Evolutionary conservation across 2,888 invertebrate species (phyloP).

Genomic region (Ferrisia virgata): DNA sequence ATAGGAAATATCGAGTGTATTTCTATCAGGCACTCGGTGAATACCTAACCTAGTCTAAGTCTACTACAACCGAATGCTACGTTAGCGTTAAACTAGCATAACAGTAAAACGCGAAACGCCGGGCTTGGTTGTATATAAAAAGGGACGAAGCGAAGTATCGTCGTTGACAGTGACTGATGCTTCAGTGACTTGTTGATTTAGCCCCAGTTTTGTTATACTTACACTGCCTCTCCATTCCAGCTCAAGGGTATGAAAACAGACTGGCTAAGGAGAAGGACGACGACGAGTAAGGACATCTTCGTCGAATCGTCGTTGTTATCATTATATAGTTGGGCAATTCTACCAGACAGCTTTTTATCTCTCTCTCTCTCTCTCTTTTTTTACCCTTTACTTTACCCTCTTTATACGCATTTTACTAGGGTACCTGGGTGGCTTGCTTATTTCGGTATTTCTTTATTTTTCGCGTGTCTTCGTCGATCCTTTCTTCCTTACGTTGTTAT

Average conservation of each 20-base stretch:
- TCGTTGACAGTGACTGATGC: constrained; percentile 7
- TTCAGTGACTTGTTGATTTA: constrained; percentile 5
- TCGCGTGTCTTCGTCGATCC: too few species aligned
- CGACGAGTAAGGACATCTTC: not conserved
- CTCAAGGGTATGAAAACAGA: too few species aligned
- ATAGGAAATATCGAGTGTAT: not conserved
- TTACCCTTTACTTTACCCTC: not conserved
- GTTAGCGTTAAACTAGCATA: too few species aligned
- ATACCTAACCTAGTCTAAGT: too few species aligned
- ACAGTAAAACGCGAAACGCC: not conserved
- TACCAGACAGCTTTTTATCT: not conserved
- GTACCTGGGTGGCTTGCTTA: not conserved
- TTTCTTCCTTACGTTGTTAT: too few species aligned
- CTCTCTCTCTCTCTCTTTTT: not conserved
- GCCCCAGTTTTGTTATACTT: too few species aligned
- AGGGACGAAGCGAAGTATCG: not conserved
- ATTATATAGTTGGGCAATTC: constrained; percentile 2
- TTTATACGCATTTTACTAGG: not conserved
- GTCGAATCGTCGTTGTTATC: not conserved
- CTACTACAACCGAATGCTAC: too few species aligned
- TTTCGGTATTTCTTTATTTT: too few species aligned
- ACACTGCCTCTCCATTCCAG: too few species aligned
- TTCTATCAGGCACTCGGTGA: not conserved
- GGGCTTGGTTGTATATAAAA: not conserved
- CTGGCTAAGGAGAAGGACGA: not conserved